These are phyloP conservation scores for Coptotermes formosanus DNA, from an alignment of 1,140 invertebrate species.

Conservation along the genomic window DNA sequence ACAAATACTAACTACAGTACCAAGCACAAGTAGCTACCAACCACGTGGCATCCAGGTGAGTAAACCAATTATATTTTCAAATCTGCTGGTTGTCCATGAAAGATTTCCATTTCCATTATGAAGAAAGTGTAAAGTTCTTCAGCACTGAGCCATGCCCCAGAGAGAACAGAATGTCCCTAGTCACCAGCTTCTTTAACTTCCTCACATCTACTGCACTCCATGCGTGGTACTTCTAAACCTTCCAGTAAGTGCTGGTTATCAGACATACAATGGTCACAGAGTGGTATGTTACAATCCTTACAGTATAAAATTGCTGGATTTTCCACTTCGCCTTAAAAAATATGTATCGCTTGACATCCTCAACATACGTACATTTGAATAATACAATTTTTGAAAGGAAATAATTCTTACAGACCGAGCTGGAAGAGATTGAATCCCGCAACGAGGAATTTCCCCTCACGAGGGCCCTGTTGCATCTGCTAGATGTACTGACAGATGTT, in stretches of 20 bases:
- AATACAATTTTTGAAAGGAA: constrained; percentile 26
- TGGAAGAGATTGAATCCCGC: constrained; percentile 80
- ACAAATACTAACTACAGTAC: constrained; percentile 74
- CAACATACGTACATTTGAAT: neutral
- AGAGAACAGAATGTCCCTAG: too few species aligned
- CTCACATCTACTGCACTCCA: too few species aligned
- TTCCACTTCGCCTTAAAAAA: neutral
- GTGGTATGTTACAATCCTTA: too few species aligned
- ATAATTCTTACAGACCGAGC: constrained; percentile 50
- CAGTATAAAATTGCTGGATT: neutral
- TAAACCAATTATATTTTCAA: neutral
- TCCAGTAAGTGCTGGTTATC: too few species aligned
- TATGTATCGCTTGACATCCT: neutral
- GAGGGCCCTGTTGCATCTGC: constrained; percentile 72
- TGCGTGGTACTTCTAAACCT: too few species aligned
- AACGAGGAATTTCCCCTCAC: constrained; percentile 86
- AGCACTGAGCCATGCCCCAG: too few species aligned
- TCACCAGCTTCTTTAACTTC: too few species aligned
- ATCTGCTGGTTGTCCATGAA: too few species aligned
- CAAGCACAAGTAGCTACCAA: constrained; percentile 61
- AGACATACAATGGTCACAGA: too few species aligned
- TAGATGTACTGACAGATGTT: constrained; percentile 74
- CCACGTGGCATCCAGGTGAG: constrained; percentile 60
- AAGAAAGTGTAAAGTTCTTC: too few species aligned
- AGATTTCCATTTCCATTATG: too few species aligned